Conservation (phyloP, 2,797 vertebrate genomes). For the Macropus fuliginosus region DNA sequence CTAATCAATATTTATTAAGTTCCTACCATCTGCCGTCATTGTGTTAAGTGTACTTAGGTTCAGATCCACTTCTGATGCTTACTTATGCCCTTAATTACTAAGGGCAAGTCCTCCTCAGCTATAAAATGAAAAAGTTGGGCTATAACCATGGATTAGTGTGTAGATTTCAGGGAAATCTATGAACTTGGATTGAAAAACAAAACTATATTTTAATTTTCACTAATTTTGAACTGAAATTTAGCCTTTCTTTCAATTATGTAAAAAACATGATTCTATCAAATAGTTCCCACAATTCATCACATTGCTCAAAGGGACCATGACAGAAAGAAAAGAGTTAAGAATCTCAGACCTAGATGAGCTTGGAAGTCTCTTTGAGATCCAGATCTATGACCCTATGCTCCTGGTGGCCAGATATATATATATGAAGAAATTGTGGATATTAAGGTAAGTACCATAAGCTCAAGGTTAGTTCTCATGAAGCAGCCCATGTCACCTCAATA, state of each 20-base stretch:
- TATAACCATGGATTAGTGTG: background rate
- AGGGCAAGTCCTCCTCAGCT: background rate
- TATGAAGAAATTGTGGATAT: background rate
- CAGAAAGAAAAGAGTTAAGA: background rate
- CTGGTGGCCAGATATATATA: background rate
- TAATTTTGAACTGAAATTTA: background rate
- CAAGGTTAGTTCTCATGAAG: background rate
- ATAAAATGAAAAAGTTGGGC: background rate
- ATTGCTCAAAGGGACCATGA: background rate
- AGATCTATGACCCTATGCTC: background rate
- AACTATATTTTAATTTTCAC: background rate
- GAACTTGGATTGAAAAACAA: background rate
- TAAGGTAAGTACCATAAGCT: background rate
- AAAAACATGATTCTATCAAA: background rate
- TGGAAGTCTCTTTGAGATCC: background rate
- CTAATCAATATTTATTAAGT: background rate
- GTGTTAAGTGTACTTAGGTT: background rate
- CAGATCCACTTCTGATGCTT: background rate
- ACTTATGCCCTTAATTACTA: background rate
- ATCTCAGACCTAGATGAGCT: background rate
- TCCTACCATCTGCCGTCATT: background rate
- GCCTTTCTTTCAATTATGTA: background rate
- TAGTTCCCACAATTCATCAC: background rate
- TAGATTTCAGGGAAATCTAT: background rate
- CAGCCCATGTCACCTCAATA: background rate